These are phyloP conservation scores for Peromyscus leucopus DNA, from an alignment of 2,113 vertebrate species.

Conservation along the genomic window DNA sequence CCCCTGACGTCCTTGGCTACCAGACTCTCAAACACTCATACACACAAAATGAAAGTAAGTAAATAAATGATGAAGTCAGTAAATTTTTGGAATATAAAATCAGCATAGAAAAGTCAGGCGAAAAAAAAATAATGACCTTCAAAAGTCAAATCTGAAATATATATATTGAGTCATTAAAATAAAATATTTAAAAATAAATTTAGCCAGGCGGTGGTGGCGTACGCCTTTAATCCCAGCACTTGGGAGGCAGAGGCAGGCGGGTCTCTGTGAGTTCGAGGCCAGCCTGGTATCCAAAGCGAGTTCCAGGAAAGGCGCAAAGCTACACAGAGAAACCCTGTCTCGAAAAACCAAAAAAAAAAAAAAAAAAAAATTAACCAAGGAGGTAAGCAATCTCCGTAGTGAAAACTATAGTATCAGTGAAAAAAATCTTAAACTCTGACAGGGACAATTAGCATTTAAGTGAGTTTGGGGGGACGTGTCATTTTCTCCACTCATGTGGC, in stretches of 20 bases:
- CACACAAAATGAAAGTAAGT: background rate
- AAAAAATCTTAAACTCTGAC: background rate
- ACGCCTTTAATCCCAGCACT: too few species aligned
- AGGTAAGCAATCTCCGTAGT: background rate
- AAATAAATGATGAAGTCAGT: background rate
- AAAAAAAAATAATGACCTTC: background rate
- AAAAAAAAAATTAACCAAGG: background rate
- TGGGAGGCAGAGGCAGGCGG: too few species aligned
- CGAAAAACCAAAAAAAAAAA: too few species aligned
- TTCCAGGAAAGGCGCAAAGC: too few species aligned
- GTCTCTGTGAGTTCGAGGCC: too few species aligned
- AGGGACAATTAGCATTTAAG: background rate
- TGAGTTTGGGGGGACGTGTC: background rate
- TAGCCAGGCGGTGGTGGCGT: too few species aligned
- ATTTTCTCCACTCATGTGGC: background rate
- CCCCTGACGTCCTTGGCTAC: background rate
- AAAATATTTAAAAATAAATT: background rate
- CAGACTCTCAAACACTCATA: background rate
- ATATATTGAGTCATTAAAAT: background rate
- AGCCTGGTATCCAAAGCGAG: too few species aligned
- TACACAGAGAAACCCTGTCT: too few species aligned
- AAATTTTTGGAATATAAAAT: background rate
- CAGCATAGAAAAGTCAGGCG: background rate
- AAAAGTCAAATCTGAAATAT: background rate
- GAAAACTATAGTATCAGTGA: background rate